phyloP scores from a whole-genome alignment of 2,888 invertebrate genomes.

The Chaetogeoica ovagalla region DNA sequence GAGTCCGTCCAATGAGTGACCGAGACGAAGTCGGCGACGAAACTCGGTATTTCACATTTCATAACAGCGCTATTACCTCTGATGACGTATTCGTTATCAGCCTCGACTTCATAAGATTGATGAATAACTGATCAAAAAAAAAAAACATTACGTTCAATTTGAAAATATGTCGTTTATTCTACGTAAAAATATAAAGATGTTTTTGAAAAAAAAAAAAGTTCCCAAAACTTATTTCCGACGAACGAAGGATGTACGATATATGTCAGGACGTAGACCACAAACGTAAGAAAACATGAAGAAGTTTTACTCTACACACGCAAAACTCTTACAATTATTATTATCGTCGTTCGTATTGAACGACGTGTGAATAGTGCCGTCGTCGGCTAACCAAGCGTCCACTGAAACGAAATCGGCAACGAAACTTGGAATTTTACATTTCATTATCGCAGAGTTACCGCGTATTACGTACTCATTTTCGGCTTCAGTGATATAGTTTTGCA shows the following conservation, averaged over 20 bases:
- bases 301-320: too few species aligned
- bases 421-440: conserved; percentile 75
- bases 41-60: conserved; percentile 89
- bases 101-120: conserved; percentile 80
- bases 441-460: conserved; percentile 71
- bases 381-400: conserved; percentile 67
- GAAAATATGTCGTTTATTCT: not conserved
- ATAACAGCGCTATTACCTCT: conserved; percentile 85
- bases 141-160: conserved; percentile 17
- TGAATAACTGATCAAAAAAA: conserved; percentile 68
- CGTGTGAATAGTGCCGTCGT: not conserved
- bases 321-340: conserved; percentile 23
- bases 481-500: conserved; percentile 73
- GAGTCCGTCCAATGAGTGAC: conserved; percentile 87
- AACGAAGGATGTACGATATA: not conserved
- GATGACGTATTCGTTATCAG: conserved; percentile 87
- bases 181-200: not conserved
- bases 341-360: conserved; percentile 16
- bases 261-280: not conserved
- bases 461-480: conserved; percentile 75
- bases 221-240: not conserved
- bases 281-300: not conserved
- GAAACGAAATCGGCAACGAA: conserved; percentile 75
- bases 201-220: not conserved
- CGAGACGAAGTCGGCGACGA: conserved; percentile 88